Evolutionary conservation across 2,888 invertebrate genomes (phyloP).

Genomic region (Rhopalosiphum nymphaeae): DNA sequence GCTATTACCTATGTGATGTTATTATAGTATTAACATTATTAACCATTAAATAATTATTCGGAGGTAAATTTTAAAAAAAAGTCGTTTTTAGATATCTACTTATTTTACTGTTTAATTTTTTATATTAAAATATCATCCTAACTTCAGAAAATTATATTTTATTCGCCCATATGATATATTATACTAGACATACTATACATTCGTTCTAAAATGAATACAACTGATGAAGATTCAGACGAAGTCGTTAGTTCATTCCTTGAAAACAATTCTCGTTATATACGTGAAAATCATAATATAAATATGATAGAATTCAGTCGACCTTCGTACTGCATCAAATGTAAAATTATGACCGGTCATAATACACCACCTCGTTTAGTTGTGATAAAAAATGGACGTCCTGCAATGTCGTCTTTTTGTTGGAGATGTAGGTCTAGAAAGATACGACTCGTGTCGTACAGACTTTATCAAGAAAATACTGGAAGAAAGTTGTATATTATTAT

Average conservation of each 20-base stretch:
- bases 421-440: slow-evolving; percentile 37
- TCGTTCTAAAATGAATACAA: background rate
- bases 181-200: background rate
- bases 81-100: background rate
- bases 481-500: slow-evolving; percentile 19
- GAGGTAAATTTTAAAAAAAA: background rate
- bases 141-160: background rate
- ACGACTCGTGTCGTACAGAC: slow-evolving; percentile 12
- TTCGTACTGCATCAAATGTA: slow-evolving; percentile 51
- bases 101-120: background rate
- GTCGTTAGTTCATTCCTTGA: background rate
- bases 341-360: slow-evolving; percentile 37
- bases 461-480: background rate
- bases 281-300: background rate
- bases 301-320: slow-evolving; percentile 2
- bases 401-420: slow-evolving; percentile 62
- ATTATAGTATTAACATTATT: background rate
- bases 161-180: background rate
- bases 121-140: background rate
- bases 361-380: slow-evolving; percentile 40
- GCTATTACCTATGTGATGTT: background rate
- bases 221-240: background rate
- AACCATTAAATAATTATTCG: background rate
- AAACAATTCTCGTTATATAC: background rate
- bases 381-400: slow-evolving; percentile 39